A percentile compares a stretch with the other conserved stretches of the same genome.
Evolutionary conservation across 2,797 vertebrate species (phyloP).

Genomic region (Myotis findleyi): DNA sequence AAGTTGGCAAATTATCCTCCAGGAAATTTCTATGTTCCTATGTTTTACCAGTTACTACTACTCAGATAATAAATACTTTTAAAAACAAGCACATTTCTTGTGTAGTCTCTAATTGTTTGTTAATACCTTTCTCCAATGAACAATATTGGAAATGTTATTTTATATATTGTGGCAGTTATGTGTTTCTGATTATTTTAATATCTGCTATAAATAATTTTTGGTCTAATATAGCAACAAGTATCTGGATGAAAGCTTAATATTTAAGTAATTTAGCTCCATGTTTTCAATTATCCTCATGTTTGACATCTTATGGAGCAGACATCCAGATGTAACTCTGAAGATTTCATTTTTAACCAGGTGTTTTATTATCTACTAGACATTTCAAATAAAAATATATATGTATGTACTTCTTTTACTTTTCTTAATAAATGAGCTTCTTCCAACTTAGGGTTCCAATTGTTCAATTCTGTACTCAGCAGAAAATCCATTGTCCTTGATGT

Average conservation of each 20-base stretch:
- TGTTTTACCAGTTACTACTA: neutral
- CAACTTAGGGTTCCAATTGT: conserved; percentile 56
- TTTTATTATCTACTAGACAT: conserved; percentile 44
- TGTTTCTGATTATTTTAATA: conserved; percentile 22
- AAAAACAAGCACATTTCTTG: neutral
- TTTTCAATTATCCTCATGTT: conserved; percentile 58
- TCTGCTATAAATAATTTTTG: conserved; percentile 24
- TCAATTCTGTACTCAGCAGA: conserved; percentile 67
- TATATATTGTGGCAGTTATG: conserved; percentile 35
- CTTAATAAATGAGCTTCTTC: conserved; percentile 82
- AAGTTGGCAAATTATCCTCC: neutral
- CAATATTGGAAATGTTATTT: conserved; percentile 35
- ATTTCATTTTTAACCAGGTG: conserved; percentile 64
- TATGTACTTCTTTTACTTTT: conserved; percentile 62
- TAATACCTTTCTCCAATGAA: neutral
- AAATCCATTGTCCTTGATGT: conserved; percentile 66
- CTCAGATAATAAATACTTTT: neutral
- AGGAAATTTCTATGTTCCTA: neutral
- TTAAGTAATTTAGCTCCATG: conserved; percentile 49
- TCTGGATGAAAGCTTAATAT: conserved; percentile 67
- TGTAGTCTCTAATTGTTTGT: neutral
- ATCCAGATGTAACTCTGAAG: conserved; percentile 53
- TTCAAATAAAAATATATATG: conserved; percentile 6
- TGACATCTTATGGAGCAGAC: conserved; percentile 46
- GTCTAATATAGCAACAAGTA: conserved; percentile 37